Evolutionary conservation across 2,113 vertebrate species (phyloP).

Genomic region (Spea bombifrons): DNA sequence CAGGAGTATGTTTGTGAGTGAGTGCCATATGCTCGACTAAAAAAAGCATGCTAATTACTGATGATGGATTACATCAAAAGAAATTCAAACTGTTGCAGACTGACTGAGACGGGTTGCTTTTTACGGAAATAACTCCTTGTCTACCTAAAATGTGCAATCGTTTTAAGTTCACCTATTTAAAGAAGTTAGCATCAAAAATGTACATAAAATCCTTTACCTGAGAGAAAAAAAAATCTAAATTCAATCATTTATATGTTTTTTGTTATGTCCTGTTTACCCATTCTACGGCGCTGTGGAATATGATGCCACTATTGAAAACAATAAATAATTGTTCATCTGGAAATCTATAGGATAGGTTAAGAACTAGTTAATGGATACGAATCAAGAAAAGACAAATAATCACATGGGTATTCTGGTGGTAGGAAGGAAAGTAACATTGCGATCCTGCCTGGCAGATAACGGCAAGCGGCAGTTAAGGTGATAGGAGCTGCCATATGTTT

Average conservation of each 20-base stretch:
- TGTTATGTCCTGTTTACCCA: no score
- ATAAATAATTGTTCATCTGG: neutral
- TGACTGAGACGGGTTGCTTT: slow-evolving; percentile 46
- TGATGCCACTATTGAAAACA: no score
- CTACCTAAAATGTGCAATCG: slow-evolving; percentile 42
- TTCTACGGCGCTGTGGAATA: no score
- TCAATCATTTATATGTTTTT: neutral
- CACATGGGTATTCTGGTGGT: neutral
- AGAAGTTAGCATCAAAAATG: neutral
- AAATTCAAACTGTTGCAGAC: slow-evolving; percentile 51
- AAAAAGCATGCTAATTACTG: slow-evolving; percentile 52
- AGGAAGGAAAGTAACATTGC: slow-evolving; percentile 23
- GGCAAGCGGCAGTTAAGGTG: slow-evolving; percentile 48
- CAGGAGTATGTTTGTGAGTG: slow-evolving; percentile 55
- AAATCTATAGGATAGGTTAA: neutral
- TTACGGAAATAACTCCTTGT: slow-evolving; percentile 28
- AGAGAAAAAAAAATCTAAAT: neutral
- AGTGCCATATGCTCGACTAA: slow-evolving; percentile 52
- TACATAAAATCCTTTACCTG: neutral
- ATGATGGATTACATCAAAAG: slow-evolving; percentile 48
- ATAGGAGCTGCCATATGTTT: slow-evolving; percentile 45
- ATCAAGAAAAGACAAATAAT: slow-evolving; percentile 24
- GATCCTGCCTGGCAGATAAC: slow-evolving; percentile 40
- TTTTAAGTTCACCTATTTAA: slow-evolving; percentile 2
- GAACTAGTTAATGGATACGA: neutral